Percentiles rank a stretch among this genome's conserved stretches.
phyloP scores from a whole-genome alignment of 2,113 vertebrate species.

The Telmatochromis sp. region DNA sequence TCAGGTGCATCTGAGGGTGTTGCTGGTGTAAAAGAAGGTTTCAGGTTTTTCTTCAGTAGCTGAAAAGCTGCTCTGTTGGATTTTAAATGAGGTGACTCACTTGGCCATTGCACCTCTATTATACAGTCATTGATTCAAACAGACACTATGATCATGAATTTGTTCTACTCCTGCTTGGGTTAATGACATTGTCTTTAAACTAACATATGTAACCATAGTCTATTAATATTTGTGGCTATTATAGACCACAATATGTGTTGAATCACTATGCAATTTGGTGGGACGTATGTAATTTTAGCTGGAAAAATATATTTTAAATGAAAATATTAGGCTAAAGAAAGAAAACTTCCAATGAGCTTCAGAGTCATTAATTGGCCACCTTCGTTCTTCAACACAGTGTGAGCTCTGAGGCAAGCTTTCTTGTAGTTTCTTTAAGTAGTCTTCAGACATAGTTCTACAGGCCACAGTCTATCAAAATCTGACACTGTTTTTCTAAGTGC shows the following conservation, averaged over 20 bases:
- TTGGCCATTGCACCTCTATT: not conserved
- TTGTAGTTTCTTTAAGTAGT: not conserved
- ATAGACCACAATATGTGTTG: not conserved
- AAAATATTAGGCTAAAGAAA: fast-evolving
- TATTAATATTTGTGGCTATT: not conserved
- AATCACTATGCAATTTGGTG: not conserved
- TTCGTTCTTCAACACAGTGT: not conserved
- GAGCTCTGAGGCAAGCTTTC: not conserved
- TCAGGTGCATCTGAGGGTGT: not conserved
- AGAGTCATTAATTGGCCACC: not conserved
- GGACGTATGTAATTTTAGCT: not conserved
- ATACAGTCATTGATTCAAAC: not conserved
- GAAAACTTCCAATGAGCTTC: not conserved
- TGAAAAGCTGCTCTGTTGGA: not conserved
- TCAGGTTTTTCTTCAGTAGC: not conserved
- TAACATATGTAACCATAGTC: not conserved
- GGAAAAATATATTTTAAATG: not conserved
- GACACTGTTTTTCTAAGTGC: not conserved
- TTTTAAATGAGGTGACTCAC: not conserved
- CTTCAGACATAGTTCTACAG: not conserved
- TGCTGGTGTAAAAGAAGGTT: not conserved
- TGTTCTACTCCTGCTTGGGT: not conserved
- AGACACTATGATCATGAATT: not conserved
- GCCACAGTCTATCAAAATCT: not conserved
- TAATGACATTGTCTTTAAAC: not conserved